Evolutionary conservation across 2,888 invertebrate genomes (phyloP), one percentile per base, ranked within the genome.

Genomic region (Ophion slaviceki): DNA sequence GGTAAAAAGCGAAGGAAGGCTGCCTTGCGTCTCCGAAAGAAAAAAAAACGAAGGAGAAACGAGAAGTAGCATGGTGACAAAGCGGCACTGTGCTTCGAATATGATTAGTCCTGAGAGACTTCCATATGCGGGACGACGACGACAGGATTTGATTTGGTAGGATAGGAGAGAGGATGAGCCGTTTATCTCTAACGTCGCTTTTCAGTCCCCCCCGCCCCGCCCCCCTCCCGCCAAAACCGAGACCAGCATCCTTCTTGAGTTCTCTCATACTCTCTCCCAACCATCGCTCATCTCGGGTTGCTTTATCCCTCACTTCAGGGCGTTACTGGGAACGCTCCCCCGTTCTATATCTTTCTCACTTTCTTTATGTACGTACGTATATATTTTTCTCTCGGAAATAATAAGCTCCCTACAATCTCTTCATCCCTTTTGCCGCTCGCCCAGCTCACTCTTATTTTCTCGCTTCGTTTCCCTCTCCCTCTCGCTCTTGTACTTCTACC

Each of bases 171-270:
- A 90, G 91, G 92, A 92, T 93, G 91, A 93, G 93, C 92, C 92
- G 93, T 93, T 93, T 93, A 93, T 93, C 93, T 92, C 90, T 85
- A 90, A 92, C 92, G 92, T 92, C 92, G 92, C 92, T 93, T 93
- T 93, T 92, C 92, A 92, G 92, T 90, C 91, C 89, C 88, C 85
- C 88, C 66, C 79, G 74, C 64, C 80, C 79, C 75, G 32, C 80
- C 71, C 67, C 70, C 80, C 66, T 36, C 71, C 79, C 67, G 64
- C 86, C 86, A 70, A 75, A 80, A 85, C 76, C 79, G 70, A 45
- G 64, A 61, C 24, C 62, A 75, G 57, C 82, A 72, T 85, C 80
- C 62, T 70, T n/a, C 68, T 85, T 87, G 78, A 87, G 40, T 82
- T 86, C 79, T 88, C 79, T 82, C 82, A 82, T 80, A 36, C 88